A percentile compares a stretch with the other conserved stretches of the same genome.
These are phyloP conservation scores for Hylyphantes graminicola DNA, from an alignment of 1,140 invertebrate genomes.

Conservation along the genomic window DNA sequence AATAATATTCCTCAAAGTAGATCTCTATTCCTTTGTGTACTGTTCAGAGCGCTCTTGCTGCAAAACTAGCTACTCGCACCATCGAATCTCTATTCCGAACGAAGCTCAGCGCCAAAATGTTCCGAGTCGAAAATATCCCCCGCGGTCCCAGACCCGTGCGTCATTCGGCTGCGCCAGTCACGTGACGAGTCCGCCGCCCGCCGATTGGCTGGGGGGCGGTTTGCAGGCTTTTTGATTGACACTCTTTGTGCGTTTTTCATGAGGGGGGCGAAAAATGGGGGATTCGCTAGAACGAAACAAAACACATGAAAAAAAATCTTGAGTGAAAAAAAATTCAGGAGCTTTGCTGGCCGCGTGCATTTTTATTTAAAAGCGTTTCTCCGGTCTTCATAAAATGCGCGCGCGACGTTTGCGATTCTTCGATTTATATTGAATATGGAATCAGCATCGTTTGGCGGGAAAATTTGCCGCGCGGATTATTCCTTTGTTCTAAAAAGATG, in stretches of 20 bases:
- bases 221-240: conserved; percentile 39
- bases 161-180: conserved; percentile 57
- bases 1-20: conserved; percentile 28
- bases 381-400: too few relatives aligned
- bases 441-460: conserved; percentile 13
- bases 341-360: not conserved
- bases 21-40: too few relatives aligned
- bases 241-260: not conserved
- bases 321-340: conserved; percentile 15
- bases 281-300: not conserved
- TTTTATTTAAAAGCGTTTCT: not conserved
- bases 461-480: conserved; percentile 22
- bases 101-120: not conserved
- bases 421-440: too few relatives aligned
- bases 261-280: not conserved
- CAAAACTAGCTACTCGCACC: conserved; percentile 45
- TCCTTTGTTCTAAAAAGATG: too few relatives aligned
- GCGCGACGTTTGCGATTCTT: too few relatives aligned
- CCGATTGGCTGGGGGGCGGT: conserved; percentile 3
- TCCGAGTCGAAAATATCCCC: conserved; percentile 27
- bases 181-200: not conserved
- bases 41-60: too few relatives aligned
- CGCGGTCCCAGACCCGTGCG: conserved; percentile 31
- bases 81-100: not conserved
- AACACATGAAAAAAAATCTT: not conserved